A percentile compares a stretch with the other conserved stretches of the same genome.
phyloP scores from a whole-genome alignment of 2,888 invertebrate genomes.

The Acrocyrtus sp. region DNA sequence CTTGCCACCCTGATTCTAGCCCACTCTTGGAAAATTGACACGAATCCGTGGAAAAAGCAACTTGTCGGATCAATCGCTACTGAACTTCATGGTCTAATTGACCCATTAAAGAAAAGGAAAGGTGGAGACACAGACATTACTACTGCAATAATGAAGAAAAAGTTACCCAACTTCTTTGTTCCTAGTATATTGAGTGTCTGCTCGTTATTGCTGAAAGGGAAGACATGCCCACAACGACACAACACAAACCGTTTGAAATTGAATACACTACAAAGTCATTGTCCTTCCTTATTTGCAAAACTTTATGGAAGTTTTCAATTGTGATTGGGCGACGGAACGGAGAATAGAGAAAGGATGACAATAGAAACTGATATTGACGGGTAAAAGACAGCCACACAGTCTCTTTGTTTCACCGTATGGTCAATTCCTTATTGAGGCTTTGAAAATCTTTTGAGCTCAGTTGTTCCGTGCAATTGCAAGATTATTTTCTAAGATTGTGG shows the following conservation, averaged over 20 bases:
- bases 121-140: too few species aligned
- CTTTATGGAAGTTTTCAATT: constrained; percentile 16
- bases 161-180: constrained; percentile 10
- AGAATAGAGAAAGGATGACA: constrained; percentile 4
- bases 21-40: too few species aligned
- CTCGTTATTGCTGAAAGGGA: constrained; percentile 39
- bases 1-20: too few species aligned
- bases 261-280: constrained; percentile 20
- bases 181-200: constrained; percentile 33
- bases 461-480: constrained; percentile 33
- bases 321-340: too few species aligned
- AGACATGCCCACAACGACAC: constrained; percentile 22
- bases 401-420: constrained; percentile 9
- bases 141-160: constrained; percentile 3
- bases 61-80: constrained; percentile 40
- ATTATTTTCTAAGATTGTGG: constrained; percentile 52
- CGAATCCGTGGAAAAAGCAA: too few species aligned
- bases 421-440: constrained; percentile 26
- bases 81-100: constrained; percentile 25
- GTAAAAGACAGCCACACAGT: background rate
- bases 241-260: constrained; percentile 17
- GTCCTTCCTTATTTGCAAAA: constrained; percentile 34
- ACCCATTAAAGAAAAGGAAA: constrained; percentile 21
- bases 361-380: background rate
- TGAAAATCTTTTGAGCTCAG: constrained; percentile 41